Base-by-base conservation (phyloP, 2,888 invertebrate genomes). In the Dryobota labecula region DNA sequence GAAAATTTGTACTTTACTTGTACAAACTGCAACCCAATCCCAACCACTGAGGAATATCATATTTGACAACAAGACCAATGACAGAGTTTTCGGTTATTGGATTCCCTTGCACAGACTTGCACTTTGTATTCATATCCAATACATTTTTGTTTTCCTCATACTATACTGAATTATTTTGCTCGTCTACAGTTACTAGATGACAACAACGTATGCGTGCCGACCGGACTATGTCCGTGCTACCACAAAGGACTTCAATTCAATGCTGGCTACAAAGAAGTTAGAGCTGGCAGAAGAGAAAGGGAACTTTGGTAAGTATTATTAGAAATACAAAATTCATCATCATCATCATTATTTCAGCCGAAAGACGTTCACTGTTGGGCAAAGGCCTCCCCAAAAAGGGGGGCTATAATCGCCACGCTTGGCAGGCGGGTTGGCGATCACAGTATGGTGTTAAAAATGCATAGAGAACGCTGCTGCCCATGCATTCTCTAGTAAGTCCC, bases 191-290 rank as follows among this genome's bases (percentile, higher is more conserved):
- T 95, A 0, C 91, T 99, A 53, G 97, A 98, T 87, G 96, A 97
- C 7, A 96, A 96, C 66, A 97, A 97, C 24, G 97, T 97, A 62
- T 99, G 99, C 89, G 97, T 99, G 49, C 97, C 97, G 0, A 96
- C 97, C 30, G 97, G 97, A 0, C 95, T 97, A 73, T 99, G 99
- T 85, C 97, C 98, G 0, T 99, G 99, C 90, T 95, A 96, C 73
- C 97, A 97, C 87, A 97, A 97, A 78, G 98, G 97, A 0, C 90
- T 97, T 78, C 97, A 97, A 84, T 98, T 98, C 90, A 96, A 96
- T 1, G 95, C 98, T 0, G 98, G 98, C 0, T 97, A 98, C 89
- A 97, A 97, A 79, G 98, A 98, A 91, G 97, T 98, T 0, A 96
- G 98, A 30, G 96, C 97, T 0, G 97, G 97, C 0, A 95, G 95